Evolutionary conservation across 2,888 invertebrate genomes (phyloP).

Genomic region (Notodromas monacha): DNA sequence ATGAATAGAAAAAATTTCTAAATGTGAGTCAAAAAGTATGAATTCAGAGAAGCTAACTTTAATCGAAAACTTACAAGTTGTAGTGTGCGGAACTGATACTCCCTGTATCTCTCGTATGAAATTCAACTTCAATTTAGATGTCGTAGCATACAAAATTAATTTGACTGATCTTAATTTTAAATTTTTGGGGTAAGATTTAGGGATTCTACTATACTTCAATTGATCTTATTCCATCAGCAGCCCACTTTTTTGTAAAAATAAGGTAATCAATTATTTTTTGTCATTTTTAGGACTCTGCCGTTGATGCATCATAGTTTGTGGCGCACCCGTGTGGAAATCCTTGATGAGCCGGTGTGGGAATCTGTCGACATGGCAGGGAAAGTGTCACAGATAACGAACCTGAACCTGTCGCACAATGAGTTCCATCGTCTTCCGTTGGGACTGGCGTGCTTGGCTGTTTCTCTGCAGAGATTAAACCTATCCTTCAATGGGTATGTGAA

Average conservation of each 20-base stretch:
- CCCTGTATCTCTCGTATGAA: no score
- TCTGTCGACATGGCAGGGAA: conserved; percentile 8
- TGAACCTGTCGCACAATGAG: conserved; percentile 67
- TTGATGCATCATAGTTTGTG: conserved; percentile 38
- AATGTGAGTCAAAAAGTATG: no score
- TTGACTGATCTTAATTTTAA: no score
- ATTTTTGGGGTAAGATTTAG: no score
- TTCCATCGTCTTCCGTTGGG: conserved; percentile 57
- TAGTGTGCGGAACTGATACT: no score
- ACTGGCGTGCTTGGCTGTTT: conserved; percentile 60
- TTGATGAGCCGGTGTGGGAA: conserved; percentile 10
- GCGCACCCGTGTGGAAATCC: conserved; percentile 12
- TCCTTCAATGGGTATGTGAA: conserved; percentile 36
- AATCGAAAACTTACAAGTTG: no score
- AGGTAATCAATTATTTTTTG: no score
- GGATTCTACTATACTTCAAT: background rate
- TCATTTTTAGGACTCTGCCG: conserved; percentile 9
- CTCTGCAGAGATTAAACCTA: conserved; percentile 54
- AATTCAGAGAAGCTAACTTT: no score
- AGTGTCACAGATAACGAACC: conserved; percentile 29
- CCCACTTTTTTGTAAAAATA: no score
- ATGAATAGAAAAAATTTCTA: no score
- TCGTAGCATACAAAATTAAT: no score
- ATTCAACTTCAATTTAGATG: background rate
- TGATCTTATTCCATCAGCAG: no score